phyloP scores from a whole-genome alignment of 2,888 invertebrate species.

The Drosophila mimica region DNA sequence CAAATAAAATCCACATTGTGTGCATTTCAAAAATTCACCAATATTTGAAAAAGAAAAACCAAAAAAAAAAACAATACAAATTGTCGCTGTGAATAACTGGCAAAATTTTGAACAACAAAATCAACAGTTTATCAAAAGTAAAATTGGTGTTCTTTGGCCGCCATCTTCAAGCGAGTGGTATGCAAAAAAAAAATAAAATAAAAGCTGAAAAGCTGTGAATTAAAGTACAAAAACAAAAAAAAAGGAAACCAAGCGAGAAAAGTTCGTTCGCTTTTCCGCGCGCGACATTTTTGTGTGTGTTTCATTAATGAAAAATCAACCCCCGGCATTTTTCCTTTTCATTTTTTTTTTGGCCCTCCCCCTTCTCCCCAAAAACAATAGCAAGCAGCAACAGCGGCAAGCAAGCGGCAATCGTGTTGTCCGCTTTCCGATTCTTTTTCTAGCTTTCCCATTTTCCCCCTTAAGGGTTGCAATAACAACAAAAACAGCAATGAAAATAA shows the following conservation, averaged over 20 bases:
- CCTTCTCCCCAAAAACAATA: constrained; percentile 69
- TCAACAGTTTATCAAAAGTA: constrained; percentile 41
- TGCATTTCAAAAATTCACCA: constrained; percentile 17
- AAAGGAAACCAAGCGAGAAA: constrained; percentile 53
- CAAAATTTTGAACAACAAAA: constrained; percentile 22
- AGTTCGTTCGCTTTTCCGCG: constrained; percentile 55
- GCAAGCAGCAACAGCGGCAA: constrained; percentile 54
- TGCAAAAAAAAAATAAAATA: constrained; percentile 17
- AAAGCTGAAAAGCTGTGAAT: constrained; percentile 14
- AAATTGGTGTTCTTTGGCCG: constrained; percentile 51
- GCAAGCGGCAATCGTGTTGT: constrained; percentile 19
- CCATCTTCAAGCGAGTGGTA: constrained; percentile 65
- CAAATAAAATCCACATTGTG: constrained; percentile 13
- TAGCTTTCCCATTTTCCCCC: constrained; percentile 49
- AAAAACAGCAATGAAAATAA: constrained; percentile 28
- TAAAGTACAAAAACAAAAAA: constrained; percentile 19
- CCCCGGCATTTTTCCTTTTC: constrained; percentile 50
- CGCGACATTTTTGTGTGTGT: constrained; percentile 33
- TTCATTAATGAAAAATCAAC: constrained; percentile 78
- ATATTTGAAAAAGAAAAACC: constrained; percentile 12
- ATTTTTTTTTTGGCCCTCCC: constrained; percentile 18
- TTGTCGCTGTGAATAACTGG: constrained; percentile 24
- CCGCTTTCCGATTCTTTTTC: constrained; percentile 33
- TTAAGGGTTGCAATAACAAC: constrained; percentile 61
- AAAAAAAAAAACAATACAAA: constrained; percentile 7